Evolutionary conservation across 1,140 invertebrate genomes (phyloP).

Genomic region (honey bee (Apis mellifera)): Amel_HAv3.1 CM009942.2:7980501-7981000

Average conservation of each 20-base stretch:
- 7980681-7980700: neutral
- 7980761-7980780: no score
- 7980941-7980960: slow-evolving; percentile 82
- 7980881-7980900: slow-evolving; percentile 81
- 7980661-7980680: neutral
- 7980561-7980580: neutral
- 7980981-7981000: slow-evolving; percentile 80
- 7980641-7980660: slow-evolving; percentile 20
- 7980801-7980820: neutral
- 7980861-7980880: slow-evolving; percentile 77
- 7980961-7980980: slow-evolving; percentile 78
- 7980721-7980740: no score
- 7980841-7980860: no score
- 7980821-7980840: neutral
- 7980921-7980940: slow-evolving; percentile 77
- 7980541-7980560: neutral
- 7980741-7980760: no score
- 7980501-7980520: no score
- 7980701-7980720: no score
- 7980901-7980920: slow-evolving; percentile 78
- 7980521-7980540: neutral
- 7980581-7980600: neutral
- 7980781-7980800: neutral
- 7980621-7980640: neutral
- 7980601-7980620: neutral